These are phyloP conservation scores for Rhynchonema sp. DNA, from an alignment of 2,888 invertebrate genomes.

Conservation along the genomic window DNA sequence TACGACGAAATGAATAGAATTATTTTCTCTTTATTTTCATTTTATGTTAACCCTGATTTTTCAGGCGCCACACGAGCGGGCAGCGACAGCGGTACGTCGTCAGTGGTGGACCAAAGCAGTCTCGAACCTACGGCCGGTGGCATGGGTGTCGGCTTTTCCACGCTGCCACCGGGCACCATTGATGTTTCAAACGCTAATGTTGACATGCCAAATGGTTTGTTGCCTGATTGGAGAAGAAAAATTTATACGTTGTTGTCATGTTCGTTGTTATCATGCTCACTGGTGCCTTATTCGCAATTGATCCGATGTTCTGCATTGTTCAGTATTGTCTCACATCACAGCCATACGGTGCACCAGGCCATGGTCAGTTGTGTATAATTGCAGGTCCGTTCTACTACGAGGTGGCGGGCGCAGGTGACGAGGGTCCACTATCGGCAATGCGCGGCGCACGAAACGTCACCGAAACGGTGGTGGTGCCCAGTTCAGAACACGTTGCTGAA, in stretches of 20 bases:
- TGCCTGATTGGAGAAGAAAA: no score
- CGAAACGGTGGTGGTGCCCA: slow-evolving; percentile 98
- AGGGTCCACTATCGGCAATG: not conserved
- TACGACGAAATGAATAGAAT: not conserved
- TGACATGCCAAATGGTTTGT: no score
- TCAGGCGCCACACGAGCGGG: not conserved
- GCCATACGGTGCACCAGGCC: no score
- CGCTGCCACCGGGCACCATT: no score
- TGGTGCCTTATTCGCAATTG: no score
- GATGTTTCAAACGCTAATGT: no score
- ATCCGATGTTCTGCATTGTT: no score
- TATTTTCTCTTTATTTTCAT: not conserved
- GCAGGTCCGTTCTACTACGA: not conserved
- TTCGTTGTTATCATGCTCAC: no score
- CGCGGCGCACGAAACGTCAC: slow-evolving; percentile 63
- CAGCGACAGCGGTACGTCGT: not conserved
- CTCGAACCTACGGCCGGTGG: not conserved
- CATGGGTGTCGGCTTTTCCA: no score
- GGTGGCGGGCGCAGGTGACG: not conserved
- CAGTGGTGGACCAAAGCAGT: not conserved
- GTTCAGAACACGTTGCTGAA: slow-evolving; percentile 98
- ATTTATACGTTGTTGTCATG: no score
- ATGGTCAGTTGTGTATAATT: no score
- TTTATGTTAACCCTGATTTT: not conserved
- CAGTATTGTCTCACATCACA: no score